Conservation (phyloP, 1,140 invertebrate species). For the Zaprionus camerounensis region DNA sequence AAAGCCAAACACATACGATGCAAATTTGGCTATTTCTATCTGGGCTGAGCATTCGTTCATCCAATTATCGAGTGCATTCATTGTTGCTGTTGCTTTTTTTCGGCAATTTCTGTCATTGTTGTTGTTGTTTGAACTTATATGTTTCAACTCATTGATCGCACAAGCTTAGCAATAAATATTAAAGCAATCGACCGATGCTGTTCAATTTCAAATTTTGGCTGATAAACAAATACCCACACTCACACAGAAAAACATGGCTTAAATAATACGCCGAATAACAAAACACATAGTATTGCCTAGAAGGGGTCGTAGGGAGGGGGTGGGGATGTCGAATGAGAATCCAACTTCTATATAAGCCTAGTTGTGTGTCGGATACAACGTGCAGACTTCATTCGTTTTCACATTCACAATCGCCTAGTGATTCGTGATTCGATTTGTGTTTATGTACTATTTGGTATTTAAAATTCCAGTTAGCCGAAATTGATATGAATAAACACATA, state of each 20-base stretch:
- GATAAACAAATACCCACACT: neutral
- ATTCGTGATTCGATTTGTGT: neutral
- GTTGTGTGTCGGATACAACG: slow-evolving; percentile 15
- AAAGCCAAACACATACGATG: neutral
- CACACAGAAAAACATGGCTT: neutral
- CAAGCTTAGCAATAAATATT: slow-evolving; percentile 47
- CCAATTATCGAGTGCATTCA: slow-evolving; percentile 43
- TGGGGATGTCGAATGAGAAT: neutral
- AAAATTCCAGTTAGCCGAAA: slow-evolving; percentile 45
- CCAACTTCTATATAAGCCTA: slow-evolving; percentile 32
- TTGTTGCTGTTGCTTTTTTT: slow-evolving; percentile 25
- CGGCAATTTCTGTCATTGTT: slow-evolving; percentile 11
- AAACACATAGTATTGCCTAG: slow-evolving; percentile 11
- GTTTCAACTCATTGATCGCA: slow-evolving; percentile 43
- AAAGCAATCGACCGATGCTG: slow-evolving; percentile 27
- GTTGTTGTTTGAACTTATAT: slow-evolving; percentile 33
- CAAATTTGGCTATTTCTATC: slow-evolving; percentile 17
- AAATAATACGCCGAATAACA: slow-evolving; percentile 23
- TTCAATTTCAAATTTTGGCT: slow-evolving; percentile 38
- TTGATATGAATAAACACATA: slow-evolving; percentile 30
- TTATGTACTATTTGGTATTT: slow-evolving; percentile 24
- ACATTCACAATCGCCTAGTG: slow-evolving; percentile 22
- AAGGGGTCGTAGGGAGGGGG: neutral
- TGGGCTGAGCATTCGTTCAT: slow-evolving; percentile 24
- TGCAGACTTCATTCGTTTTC: slow-evolving; percentile 33